Evolutionary conservation across 2,797 vertebrate genomes (phyloP), one percentile per base, ranked within the genome.

Genomic region (Pampus argenteus): DNA sequence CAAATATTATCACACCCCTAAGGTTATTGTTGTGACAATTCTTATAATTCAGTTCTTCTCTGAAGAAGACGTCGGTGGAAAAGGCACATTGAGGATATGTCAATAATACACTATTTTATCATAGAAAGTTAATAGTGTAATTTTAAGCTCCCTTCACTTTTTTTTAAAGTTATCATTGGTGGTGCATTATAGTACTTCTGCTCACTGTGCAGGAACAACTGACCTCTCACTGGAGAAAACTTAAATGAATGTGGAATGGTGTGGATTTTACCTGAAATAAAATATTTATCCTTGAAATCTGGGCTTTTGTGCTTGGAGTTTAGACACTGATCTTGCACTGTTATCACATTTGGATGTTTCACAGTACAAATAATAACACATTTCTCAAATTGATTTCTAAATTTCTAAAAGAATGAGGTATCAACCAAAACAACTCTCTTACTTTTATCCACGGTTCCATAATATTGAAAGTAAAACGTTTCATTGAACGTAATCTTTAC

Each of bases 1-100:
- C 36, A 66, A 82, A 84, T 66, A 68, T 56, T 56, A 78, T 71
- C 70, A 63, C 59, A 77, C n/a, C 61, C 64, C 68, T 71, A 36
- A 79, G 56, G 81, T 67, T 45, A 65, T 22, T 45, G 69, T 48
- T 48, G 18, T 25, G 54, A 36, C 31, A 55, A 10, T 65, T 74
- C 29, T 29, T 62, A 25, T 54, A n/a, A 78, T 73, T 80, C 26
- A 61, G 29, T 66, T 67, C 14, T 31, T 66, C 60, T 57, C 54
- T 51, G 15, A 6, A 50, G 42, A 66, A 51, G 38, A 18, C 61
- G 22, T 63, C 50, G 55, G 18, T 47, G 59, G 28, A 51, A 70
- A 63, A 69, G 51, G 3, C 58, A 67, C 58, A 79, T 58, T 66
- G 55, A 67, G 57, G 6, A 25, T 52, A 29, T 13, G 2, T 56